Evolutionary conservation across 2,888 invertebrate species (phyloP).

Genomic region (Oxytorus armatus): DNA sequence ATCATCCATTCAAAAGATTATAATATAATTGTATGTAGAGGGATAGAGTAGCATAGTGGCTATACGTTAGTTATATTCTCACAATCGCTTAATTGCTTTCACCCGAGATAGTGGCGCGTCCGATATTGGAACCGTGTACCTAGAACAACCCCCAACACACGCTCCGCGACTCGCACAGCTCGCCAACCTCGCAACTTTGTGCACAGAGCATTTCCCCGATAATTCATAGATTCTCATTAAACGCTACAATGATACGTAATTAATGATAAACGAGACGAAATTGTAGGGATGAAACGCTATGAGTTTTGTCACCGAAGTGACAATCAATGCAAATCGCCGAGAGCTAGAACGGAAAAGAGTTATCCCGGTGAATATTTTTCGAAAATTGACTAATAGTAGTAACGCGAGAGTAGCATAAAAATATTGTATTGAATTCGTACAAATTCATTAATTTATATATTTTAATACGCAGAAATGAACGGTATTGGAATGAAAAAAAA

Average conservation of each 20-base stretch:
- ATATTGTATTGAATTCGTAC: too few species aligned
- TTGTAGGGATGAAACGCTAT: conserved; percentile 46
- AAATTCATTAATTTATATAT: background rate
- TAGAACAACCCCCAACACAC: conserved; percentile 19
- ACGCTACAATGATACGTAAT: conserved; percentile 61
- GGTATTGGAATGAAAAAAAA: background rate
- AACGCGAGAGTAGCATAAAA: background rate
- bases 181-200: background rate
- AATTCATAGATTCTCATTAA: conserved; percentile 68
- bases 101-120: conserved; percentile 23
- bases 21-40: background rate
- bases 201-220: conserved; percentile 55
- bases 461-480: background rate
- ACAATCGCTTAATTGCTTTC: conserved; percentile 51
- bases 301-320: conserved; percentile 51
- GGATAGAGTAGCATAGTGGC: background rate
- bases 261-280: conserved; percentile 60
- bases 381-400: conserved; percentile 10
- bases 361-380: conserved; percentile 30
- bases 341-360: background rate
- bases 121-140: conserved; percentile 22
- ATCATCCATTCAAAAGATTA: background rate
- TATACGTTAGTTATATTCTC: conserved; percentile 2
- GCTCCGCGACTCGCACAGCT: conserved; percentile 23
- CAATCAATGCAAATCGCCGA: conserved; percentile 47